phyloP scores from a whole-genome alignment of 2,888 invertebrate genomes.

The Lutraria lutraria region DNA sequence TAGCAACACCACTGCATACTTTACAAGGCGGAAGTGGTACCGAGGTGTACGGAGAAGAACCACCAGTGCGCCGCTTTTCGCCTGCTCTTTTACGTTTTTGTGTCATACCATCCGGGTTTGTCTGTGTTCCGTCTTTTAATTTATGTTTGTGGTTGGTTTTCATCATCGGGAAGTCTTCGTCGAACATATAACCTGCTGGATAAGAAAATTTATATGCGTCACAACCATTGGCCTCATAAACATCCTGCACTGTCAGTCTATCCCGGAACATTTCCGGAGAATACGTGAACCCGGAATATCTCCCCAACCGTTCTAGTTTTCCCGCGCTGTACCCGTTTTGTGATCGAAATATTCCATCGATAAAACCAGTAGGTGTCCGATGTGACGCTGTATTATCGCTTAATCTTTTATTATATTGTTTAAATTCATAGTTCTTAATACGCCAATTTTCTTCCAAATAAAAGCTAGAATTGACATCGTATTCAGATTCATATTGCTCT shows the following conservation, averaged over 20 bases:
- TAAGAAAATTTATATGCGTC: constrained; percentile 6
- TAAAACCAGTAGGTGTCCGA: background rate
- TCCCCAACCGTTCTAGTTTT: background rate
- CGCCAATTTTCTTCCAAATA: background rate
- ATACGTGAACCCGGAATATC: background rate
- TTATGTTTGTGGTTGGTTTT: constrained; percentile 24
- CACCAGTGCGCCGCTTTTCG: constrained; percentile 19
- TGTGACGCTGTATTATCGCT: background rate
- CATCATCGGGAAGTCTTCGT: background rate
- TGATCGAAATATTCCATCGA: background rate
- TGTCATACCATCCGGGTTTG: background rate
- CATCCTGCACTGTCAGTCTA: constrained; percentile 32
- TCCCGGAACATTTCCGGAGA: constrained; percentile 39
- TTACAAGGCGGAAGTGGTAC: constrained; percentile 78
- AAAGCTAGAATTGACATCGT: background rate
- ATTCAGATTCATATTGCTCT: background rate
- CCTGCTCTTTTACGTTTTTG: constrained; percentile 44
- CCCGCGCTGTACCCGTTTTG: background rate
- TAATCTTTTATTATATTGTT: background rate
- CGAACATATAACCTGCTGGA: constrained; percentile 26
- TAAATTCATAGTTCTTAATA: background rate
- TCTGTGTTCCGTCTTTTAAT: constrained; percentile 34
- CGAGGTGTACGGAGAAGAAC: constrained; percentile 59
- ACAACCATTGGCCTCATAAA: constrained; percentile 18
- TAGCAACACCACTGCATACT: constrained; percentile 75